These are phyloP conservation scores for Leptodactylus fuscus DNA, from an alignment of 2,113 vertebrate genomes.

Conservation along the genomic window DNA sequence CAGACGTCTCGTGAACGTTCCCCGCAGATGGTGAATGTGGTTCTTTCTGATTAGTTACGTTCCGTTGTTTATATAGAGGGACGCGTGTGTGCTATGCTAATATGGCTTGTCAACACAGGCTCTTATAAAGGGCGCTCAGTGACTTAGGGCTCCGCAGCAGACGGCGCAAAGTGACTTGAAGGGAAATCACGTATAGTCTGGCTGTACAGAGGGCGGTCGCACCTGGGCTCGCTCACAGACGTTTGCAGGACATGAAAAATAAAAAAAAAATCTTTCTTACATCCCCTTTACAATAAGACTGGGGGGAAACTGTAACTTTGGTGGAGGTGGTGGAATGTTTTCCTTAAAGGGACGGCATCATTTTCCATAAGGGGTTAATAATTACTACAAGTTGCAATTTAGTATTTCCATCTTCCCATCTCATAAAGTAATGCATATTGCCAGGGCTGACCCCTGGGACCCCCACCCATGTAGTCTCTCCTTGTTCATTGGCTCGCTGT, in stretches of 20 bases:
- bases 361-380: not conserved
- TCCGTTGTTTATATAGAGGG: slow-evolving; percentile 31
- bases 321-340: not conserved
- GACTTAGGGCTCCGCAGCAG: slow-evolving; percentile 8
- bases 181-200: slow-evolving; percentile 41
- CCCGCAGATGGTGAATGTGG: slow-evolving; percentile 32
- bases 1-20: slow-evolving; percentile 42
- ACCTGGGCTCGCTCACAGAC: not conserved
- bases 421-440: too few species aligned
- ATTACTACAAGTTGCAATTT: too few species aligned
- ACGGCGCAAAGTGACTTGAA: not conserved
- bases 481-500: too few species aligned
- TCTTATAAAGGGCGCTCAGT: slow-evolving; percentile 29
- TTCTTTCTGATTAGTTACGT: slow-evolving; percentile 49
- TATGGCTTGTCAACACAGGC: slow-evolving; percentile 16
- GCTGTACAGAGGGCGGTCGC: not conserved
- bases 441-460: too few species aligned
- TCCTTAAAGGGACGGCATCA: not conserved
- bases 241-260: not conserved
- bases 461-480: too few species aligned
- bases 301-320: not conserved
- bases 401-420: too few species aligned
- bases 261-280: slow-evolving; percentile 10
- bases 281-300: not conserved
- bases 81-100: slow-evolving; percentile 23